phyloP scores from a whole-genome alignment of 2,888 invertebrate genomes.

The Troides aeacus region DNA sequence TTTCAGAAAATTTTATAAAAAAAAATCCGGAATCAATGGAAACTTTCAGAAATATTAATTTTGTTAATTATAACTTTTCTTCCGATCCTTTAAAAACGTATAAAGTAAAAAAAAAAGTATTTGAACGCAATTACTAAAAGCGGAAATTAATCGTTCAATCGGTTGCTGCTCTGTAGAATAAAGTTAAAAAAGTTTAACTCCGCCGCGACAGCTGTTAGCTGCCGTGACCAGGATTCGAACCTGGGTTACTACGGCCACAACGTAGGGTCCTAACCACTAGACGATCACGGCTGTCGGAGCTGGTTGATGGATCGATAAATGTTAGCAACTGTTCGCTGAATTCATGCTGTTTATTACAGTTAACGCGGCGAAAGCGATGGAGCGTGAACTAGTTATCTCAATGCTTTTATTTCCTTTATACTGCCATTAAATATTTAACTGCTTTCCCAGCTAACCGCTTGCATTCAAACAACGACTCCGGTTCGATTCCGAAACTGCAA shows the following conservation, averaged over 20 bases:
- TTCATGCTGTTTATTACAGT: not conserved
- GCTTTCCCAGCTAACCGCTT: not conserved
- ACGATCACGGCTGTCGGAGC: slow-evolving; percentile 75
- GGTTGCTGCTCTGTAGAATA: too few relatives aligned
- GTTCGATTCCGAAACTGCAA: not conserved
- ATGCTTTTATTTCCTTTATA: not conserved
- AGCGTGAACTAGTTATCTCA: not conserved
- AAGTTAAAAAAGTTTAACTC: slow-evolving; percentile 25
- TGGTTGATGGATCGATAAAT: slow-evolving; percentile 13
- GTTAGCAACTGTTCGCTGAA: not conserved
- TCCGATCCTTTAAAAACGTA: too few relatives aligned
- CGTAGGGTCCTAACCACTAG: slow-evolving; percentile 88
- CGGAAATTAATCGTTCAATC: too few relatives aligned
- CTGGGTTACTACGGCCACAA: slow-evolving; percentile 89
- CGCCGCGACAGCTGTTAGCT: slow-evolving; percentile 38
- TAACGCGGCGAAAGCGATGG: not conserved
- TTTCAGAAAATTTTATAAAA: too few relatives aligned
- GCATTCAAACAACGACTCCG: not conserved
- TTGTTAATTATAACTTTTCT: too few relatives aligned
- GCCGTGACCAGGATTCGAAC: slow-evolving; percentile 83
- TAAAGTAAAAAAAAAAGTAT: too few relatives aligned
- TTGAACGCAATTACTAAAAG: too few relatives aligned
- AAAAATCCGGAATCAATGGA: too few relatives aligned
- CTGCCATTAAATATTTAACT: not conserved
- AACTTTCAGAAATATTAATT: too few relatives aligned